Conservation (phyloP, 2,113 vertebrate species). For the Anthoscopus minutus region DNA sequence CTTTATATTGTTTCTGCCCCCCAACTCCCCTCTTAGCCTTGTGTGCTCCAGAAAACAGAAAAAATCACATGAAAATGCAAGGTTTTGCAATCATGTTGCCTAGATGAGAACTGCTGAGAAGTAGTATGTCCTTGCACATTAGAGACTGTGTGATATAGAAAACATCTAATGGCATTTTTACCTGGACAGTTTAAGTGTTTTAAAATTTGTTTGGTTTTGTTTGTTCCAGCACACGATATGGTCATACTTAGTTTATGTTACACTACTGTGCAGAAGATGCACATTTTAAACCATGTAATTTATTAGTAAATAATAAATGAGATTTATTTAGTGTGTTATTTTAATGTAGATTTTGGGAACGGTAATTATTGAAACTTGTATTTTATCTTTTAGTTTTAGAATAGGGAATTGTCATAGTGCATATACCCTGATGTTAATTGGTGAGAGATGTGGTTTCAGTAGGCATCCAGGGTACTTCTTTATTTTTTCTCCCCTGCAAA, state of each 20-base stretch:
- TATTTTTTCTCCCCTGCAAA: not conserved
- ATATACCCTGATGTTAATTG: not conserved
- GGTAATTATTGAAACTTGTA: not conserved
- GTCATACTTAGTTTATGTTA: not conserved
- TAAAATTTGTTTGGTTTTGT: not conserved
- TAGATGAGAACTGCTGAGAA: not conserved
- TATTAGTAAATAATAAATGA: not conserved
- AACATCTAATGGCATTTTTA: not conserved
- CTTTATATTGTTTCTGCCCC: not conserved
- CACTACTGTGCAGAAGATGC: not conserved
- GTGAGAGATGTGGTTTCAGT: not conserved
- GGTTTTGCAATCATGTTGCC: not conserved
- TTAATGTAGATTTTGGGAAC: not conserved
- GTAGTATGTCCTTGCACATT: not conserved
- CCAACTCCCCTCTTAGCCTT: accelerated
- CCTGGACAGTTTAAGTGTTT: not conserved
- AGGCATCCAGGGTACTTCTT: not conserved
- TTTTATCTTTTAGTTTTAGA: not conserved
- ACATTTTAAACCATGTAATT: not conserved
- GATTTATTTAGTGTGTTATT: not conserved
- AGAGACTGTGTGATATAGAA: not conserved
- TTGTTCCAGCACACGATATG: not conserved
- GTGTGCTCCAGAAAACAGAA: not conserved
- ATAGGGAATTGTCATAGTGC: not conserved
- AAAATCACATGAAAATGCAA: not conserved